Conservation (phyloP, 2,797 vertebrate species). For the Pipistrellus nathusii region DNA sequence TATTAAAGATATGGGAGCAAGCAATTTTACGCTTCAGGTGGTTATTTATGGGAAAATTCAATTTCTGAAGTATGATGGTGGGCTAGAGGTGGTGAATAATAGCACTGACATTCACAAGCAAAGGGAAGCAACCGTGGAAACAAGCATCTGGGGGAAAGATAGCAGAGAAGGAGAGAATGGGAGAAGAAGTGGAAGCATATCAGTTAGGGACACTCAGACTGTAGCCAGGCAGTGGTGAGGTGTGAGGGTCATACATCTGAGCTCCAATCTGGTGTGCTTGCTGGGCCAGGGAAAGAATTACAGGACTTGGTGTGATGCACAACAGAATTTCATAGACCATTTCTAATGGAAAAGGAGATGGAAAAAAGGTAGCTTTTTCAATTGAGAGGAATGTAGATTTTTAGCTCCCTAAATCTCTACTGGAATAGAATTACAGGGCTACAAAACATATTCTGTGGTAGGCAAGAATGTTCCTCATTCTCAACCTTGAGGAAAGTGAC, state of each 20-base stretch:
- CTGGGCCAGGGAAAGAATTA: neutral
- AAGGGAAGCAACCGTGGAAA: conserved; percentile 40
- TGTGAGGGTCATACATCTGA: neutral
- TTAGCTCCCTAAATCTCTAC: neutral
- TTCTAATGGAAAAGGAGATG: neutral
- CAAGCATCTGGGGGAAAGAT: neutral
- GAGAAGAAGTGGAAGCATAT: neutral
- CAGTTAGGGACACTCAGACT: neutral
- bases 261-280: neutral
- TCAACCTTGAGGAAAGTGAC: neutral
- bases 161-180: neutral
- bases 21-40: conserved; percentile 61
- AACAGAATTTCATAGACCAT: neutral
- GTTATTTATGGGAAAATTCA: conserved; percentile 70
- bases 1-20: conserved; percentile 60
- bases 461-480: neutral
- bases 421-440: neutral
- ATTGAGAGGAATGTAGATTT: neutral
- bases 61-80: conserved; percentile 30
- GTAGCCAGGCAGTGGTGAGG: neutral
- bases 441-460: neutral
- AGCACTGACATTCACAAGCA: neutral
- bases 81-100: conserved; percentile 11
- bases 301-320: neutral
- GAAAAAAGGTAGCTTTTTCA: neutral